These are phyloP conservation scores for Tachypleus tridentatus DNA, from an alignment of 1,140 invertebrate genomes.

Conservation along the genomic window DNA sequence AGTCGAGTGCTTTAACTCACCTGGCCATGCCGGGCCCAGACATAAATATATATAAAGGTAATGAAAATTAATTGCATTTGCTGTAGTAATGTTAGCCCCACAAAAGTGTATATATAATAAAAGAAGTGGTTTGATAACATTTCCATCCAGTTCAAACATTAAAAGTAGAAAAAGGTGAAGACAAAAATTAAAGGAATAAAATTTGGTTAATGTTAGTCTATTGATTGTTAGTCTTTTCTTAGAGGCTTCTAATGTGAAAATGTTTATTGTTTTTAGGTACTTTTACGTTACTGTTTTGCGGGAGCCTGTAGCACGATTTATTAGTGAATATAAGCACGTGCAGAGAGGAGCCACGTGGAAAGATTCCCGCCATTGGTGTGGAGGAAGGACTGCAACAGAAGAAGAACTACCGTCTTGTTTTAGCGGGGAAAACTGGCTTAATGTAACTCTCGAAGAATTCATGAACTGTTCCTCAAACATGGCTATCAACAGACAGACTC, in stretches of 20 bases:
- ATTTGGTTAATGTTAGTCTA: no score
- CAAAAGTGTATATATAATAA: no score
- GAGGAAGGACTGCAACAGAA: conserved; percentile 30
- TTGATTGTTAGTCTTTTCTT: conserved; percentile 33
- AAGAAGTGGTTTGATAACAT: no score
- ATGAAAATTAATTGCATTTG: no score
- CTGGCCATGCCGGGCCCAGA: no score
- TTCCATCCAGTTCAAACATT: no score
- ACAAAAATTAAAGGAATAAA: no score
- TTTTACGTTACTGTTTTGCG: conserved; percentile 35
- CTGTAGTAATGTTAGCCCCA: no score
- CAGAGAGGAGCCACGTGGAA: conserved; percentile 45
- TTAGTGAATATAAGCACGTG: conserved; percentile 38
- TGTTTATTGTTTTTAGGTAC: conserved; percentile 29
- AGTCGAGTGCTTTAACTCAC: no score
- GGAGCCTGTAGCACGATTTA: conserved; percentile 34
- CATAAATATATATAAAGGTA: no score
- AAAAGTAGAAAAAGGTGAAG: no score
- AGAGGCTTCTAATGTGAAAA: background rate
- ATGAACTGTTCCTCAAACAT: conserved; percentile 34
- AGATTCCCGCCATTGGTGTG: conserved; percentile 21
- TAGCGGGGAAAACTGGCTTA: conserved; percentile 27
- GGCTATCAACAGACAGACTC: conserved; percentile 35
- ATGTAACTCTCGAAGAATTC: conserved; percentile 33
- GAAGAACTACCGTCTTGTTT: conserved; percentile 35